Conservation (phyloP, 2,797 vertebrate species). For the Sebastes matsubarae region DNA sequence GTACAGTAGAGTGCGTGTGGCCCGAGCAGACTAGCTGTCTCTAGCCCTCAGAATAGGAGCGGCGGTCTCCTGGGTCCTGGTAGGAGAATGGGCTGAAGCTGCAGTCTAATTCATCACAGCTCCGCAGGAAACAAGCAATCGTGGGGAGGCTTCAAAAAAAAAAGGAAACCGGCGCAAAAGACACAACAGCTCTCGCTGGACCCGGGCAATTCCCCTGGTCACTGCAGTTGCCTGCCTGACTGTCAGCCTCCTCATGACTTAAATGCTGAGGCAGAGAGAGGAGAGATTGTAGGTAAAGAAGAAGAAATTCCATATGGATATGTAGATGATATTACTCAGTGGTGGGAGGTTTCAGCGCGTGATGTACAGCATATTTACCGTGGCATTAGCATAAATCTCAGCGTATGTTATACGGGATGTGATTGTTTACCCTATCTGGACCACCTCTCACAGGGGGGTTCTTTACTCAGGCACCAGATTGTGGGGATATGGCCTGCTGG, state of each 20-base stretch:
- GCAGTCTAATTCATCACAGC: slow-evolving; percentile 83
- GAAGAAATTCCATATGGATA: slow-evolving; percentile 38
- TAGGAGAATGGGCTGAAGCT: slow-evolving; percentile 77
- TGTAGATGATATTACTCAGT: slow-evolving; percentile 33
- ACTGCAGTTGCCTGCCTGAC: slow-evolving; percentile 49
- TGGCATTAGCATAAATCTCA: slow-evolving; percentile 62
- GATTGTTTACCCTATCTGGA: slow-evolving; percentile 65
- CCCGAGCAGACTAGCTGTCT: slow-evolving; percentile 78
- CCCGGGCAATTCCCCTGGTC: slow-evolving; percentile 68
- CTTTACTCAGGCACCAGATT: slow-evolving; percentile 66
- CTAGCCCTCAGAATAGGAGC: slow-evolving; percentile 73
- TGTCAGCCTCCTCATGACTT: slow-evolving; percentile 63
- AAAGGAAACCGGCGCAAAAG: slow-evolving; percentile 69
- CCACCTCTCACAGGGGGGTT: slow-evolving; percentile 54
- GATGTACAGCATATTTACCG: slow-evolving; percentile 62
- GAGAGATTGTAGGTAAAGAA: slow-evolving; percentile 1
- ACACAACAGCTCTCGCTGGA: slow-evolving; percentile 75
- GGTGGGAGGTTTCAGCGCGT: slow-evolving; percentile 22
- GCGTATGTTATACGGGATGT: slow-evolving; percentile 20
- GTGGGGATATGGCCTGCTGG: slow-evolving; percentile 66
- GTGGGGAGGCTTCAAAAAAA: slow-evolving; percentile 59
- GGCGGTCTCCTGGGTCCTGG: slow-evolving; percentile 76
- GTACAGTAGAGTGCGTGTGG: slow-evolving; percentile 80
- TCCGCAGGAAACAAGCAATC: slow-evolving; percentile 77
- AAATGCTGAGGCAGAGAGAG: slow-evolving; percentile 52